Percentiles rank a stretch among this genome's conserved stretches.
Conservation (phyloP, 2,888 invertebrate genomes). For the Ophioninae sp. region DNA sequence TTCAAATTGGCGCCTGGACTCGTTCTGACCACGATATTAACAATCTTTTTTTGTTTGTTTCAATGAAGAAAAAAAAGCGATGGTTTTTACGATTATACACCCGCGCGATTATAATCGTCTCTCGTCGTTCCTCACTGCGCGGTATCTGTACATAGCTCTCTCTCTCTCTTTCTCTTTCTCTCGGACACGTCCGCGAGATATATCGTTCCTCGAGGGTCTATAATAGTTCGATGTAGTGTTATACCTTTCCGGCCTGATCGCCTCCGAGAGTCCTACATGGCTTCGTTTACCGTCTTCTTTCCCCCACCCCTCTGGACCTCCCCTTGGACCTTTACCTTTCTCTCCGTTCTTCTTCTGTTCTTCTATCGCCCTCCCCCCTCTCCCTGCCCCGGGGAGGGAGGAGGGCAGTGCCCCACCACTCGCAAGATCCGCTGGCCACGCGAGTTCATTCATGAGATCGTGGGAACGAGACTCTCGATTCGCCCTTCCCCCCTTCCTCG, state of each 20-base stretch:
- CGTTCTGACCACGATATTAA: too few relatives aligned
- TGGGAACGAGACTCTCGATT: slow-evolving; percentile 78
- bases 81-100: slow-evolving; percentile 10
- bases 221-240: slow-evolving; percentile 36
- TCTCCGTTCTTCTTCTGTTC: slow-evolving; percentile 7
- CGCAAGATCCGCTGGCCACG: slow-evolving; percentile 74
- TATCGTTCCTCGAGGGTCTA: slow-evolving; percentile 35
- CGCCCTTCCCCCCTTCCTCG: slow-evolving; percentile 72
- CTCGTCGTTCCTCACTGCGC: too few relatives aligned
- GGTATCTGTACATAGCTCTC: not conserved
- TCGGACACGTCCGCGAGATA: slow-evolving; percentile 1
- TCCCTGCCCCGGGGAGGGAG: not conserved
- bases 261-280: not conserved
- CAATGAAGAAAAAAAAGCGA: too few relatives aligned
- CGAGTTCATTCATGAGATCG: slow-evolving; percentile 81
- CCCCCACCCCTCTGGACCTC: slow-evolving; percentile 2
- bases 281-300: not conserved
- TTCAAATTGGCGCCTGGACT: slow-evolving; percentile 5
- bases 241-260: slow-evolving; percentile 29
- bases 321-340: slow-evolving; percentile 19
- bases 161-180: too few relatives aligned
- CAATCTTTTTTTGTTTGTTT: too few relatives aligned
- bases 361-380: not conserved
- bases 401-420: slow-evolving; percentile 65
- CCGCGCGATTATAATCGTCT: not conserved